Evolutionary conservation across 2,113 vertebrate genomes (phyloP).

Genomic region (Hippocampus guttulatus): DNA sequence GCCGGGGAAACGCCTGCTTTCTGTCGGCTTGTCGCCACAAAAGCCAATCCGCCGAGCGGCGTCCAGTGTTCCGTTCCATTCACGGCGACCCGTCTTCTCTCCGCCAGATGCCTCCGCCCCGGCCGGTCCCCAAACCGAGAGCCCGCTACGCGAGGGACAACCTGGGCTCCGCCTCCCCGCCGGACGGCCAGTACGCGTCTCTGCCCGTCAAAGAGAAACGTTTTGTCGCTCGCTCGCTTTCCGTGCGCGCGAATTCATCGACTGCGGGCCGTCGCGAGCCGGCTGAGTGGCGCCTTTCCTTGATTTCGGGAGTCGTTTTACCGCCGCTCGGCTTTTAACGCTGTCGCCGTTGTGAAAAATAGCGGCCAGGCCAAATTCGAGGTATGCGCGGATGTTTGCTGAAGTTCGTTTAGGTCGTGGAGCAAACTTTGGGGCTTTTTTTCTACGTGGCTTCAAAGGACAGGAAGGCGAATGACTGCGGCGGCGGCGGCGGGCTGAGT

Average conservation of each 20-base stretch:
- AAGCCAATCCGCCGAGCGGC: neutral
- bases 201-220: neutral
- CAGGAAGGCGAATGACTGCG: neutral
- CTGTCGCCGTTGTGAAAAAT: neutral
- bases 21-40: neutral
- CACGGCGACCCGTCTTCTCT: neutral
- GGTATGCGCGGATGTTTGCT: no score
- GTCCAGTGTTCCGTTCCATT: neutral
- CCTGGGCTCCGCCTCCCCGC: neutral
- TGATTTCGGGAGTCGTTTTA: neutral
- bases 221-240: no score
- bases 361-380: no score
- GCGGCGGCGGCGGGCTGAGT: no score
- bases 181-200: constrained; percentile 17
- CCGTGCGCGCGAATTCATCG: neutral
- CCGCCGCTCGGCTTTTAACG: neutral
- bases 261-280: neutral
- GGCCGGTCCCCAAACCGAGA: constrained; percentile 52
- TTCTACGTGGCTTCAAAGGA: neutral
- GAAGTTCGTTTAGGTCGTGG: neutral
- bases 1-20: neutral
- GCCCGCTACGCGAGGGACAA: constrained; percentile 18
- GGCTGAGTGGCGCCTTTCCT: no score
- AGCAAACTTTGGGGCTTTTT: neutral
- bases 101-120: constrained; percentile 31